A percentile compares a stretch with the other conserved stretches of the same genome.
Evolutionary conservation across 1,140 invertebrate species (phyloP).

Genomic region (Leptinotarsa undecemlineata): DNA sequence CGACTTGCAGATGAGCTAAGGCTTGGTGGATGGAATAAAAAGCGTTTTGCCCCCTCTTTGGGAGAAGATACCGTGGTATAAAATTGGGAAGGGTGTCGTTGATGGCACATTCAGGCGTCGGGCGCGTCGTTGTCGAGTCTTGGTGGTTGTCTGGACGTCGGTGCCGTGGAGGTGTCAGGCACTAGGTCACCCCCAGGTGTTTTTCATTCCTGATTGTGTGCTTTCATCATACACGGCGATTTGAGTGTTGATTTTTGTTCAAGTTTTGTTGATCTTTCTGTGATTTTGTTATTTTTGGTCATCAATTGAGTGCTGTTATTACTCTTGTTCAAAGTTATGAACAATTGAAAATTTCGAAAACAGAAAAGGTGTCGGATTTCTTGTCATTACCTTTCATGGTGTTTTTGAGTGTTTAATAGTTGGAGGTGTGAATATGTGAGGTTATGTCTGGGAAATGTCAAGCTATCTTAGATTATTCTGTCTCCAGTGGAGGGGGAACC

Average conservation of each 20-base stretch:
- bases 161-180: conserved; percentile 22
- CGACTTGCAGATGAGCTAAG: conserved; percentile 82
- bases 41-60: conserved; percentile 55
- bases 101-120: conserved; percentile 55
- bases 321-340: neutral
- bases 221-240: neutral
- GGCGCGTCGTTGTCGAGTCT: conserved; percentile 44
- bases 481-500: too few species aligned
- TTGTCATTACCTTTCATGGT: neutral
- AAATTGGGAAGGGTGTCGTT: conserved; percentile 54
- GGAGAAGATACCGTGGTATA: conserved; percentile 51
- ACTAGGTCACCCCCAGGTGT: conserved; percentile 31
- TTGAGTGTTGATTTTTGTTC: neutral
- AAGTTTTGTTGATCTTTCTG: neutral
- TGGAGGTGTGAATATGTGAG: conserved; percentile 12
- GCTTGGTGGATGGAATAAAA: conserved; percentile 56
- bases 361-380: neutral
- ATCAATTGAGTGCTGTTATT: neutral
- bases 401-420: neutral
- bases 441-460: conserved; percentile 9
- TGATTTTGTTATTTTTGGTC: neutral
- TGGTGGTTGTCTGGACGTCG: conserved; percentile 36
- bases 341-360: neutral
- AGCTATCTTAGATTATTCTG: too few species aligned
- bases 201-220: conserved; percentile 1